Evolutionary conservation across 92 coral and sea anemone genomes (phyloP).

Genomic region (Epizoanthus rinbou): DNA sequence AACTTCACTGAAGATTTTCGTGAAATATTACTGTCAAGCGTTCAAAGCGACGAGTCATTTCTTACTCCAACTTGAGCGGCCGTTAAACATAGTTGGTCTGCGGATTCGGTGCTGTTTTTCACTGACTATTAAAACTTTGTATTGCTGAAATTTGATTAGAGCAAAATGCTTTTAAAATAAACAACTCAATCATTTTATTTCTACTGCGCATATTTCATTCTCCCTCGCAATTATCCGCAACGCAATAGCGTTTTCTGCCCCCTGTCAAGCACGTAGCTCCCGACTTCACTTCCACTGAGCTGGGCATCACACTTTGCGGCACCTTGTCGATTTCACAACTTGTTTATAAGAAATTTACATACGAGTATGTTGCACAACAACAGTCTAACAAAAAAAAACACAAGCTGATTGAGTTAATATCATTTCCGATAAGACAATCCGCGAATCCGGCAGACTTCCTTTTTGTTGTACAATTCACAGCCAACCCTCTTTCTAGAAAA

Average conservation of each 20-base stretch:
- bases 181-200: background rate
- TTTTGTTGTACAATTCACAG: constrained; percentile 25
- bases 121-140: background rate
- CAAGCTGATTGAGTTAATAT: constrained; percentile 16
- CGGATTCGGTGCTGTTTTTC: background rate
- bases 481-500: constrained; percentile 3
- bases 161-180: background rate
- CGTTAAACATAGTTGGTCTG: background rate
- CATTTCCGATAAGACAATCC: constrained; percentile 24
- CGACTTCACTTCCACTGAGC: background rate
- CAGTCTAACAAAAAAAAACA: constrained; percentile 6
- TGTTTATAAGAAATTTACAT: constrained; percentile 6
- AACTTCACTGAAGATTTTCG: background rate
- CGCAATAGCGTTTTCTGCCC: constrained; percentile 8
- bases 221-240: background rate
- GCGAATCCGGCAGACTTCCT: constrained; percentile 32
- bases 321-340: constrained; percentile 9
- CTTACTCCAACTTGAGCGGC: background rate
- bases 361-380: constrained; percentile 14
- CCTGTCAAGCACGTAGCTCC: background rate
- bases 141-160: background rate
- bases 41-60: background rate
- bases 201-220: constrained; percentile 3
- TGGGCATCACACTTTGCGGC: background rate
- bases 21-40: constrained; percentile 20